Base-by-base conservation (phyloP, 2,888 invertebrate species). In the Drosophila siamana region DNA sequence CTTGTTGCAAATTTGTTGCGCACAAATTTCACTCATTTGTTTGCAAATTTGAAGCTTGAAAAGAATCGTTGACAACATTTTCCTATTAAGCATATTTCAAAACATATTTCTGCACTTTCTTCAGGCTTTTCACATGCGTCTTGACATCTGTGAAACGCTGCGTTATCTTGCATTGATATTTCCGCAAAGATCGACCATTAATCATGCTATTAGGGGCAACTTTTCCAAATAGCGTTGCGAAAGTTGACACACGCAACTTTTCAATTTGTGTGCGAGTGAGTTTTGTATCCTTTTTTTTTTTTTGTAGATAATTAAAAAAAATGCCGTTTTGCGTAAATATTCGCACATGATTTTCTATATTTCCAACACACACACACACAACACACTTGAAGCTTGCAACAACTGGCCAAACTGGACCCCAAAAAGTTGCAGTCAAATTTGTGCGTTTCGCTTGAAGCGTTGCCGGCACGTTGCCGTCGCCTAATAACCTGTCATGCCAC, bases 401-500 rank as follows among this genome's bases (percentile, higher is more conserved):
- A 80, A 85, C 81, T 81, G 65, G 81, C 84, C 84, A 81, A 84
- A 79, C 84, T 68, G 74, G 79, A 77, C 68, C 7, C 68, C 68
- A 66, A 80, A 80, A 69, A 56, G 44, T 50, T 73, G 74, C 76
- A 78, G 66, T 60, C 65, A 78, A 77, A 84, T 86, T 86, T 79
- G 87, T 85, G 88, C 85, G 85, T 88, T 62, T 62, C 66, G 64
- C 70, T 74, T 69, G 67, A 70, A 81, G 65, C 77, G 76, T 78
- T 72, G 86, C 80, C 86, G 82, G 75, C 67, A 68, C 71, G 84
- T 87, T 74, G 74, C 63, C 71, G 84, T 87, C 78, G 74, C 63
- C 89, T 90, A 89, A 91, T 90, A 90, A 90, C 90, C 90, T 89
- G 90, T 90, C 90, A 84, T 84, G 83, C 91, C 81, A 90, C 90